Conservation (phyloP, 2,797 vertebrate species). For the Syngnathus acus region DNA sequence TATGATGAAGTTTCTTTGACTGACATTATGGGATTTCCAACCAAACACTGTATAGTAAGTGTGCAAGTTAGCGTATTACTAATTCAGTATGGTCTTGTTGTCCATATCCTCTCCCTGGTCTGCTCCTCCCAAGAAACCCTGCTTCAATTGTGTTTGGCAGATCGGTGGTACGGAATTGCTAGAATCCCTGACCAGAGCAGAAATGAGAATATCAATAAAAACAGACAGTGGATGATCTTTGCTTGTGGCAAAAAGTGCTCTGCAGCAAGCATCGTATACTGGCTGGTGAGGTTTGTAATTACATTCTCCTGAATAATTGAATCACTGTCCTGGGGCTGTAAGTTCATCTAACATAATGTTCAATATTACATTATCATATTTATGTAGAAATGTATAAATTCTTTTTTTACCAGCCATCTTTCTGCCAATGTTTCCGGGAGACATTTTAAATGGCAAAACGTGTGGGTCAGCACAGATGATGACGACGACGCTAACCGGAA, state of each 20-base stretch:
- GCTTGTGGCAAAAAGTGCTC: constrained; percentile 59
- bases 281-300: constrained; percentile 57
- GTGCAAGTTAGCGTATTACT: constrained; percentile 67
- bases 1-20: constrained; percentile 31
- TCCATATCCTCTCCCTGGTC: constrained; percentile 43
- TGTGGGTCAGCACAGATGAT: constrained; percentile 1
- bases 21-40: constrained; percentile 44
- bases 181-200: constrained; percentile 58
- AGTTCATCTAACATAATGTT: constrained; percentile 56
- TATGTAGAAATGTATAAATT: constrained; percentile 30
- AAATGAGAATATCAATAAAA: constrained; percentile 71
- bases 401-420: constrained; percentile 32
- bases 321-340: constrained; percentile 54
- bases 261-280: constrained; percentile 25
- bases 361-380: constrained; percentile 61
- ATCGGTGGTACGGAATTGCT: constrained; percentile 49
- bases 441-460: constrained; percentile 31
- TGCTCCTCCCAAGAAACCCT: constrained; percentile 44
- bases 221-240: constrained; percentile 62
- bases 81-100: constrained; percentile 64
- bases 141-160: constrained; percentile 58
- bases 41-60: constrained; percentile 15
- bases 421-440: constrained; percentile 27
- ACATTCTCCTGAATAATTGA: constrained; percentile 69
- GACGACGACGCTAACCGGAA: not conserved